Percentiles rank a stretch among this genome's conserved stretches.
Evolutionary conservation across 2,888 invertebrate genomes (phyloP).

Genomic region (Leptarthrus brevirostris): DNA sequence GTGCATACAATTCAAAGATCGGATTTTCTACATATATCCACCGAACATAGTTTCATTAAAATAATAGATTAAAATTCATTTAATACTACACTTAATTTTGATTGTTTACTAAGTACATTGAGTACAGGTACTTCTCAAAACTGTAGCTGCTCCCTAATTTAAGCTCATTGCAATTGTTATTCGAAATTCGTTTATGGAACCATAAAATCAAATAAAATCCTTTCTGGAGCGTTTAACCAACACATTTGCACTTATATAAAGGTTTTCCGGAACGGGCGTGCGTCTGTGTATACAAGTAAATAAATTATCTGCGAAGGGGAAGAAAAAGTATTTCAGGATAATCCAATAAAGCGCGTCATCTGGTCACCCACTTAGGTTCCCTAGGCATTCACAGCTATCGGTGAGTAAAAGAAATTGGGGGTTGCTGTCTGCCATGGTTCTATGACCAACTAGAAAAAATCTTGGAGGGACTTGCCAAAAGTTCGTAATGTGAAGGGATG

Average conservation of each 20-base stretch:
- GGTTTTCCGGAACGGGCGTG: conserved; percentile 51
- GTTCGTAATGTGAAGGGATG: background rate
- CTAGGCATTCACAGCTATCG: conserved; percentile 32
- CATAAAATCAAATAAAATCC: conserved; percentile 58
- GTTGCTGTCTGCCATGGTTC: background rate
- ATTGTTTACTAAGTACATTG: too few relatives aligned
- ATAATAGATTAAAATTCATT: too few relatives aligned
- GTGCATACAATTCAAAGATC: too few relatives aligned
- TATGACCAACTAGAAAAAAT: background rate
- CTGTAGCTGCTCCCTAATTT: background rate
- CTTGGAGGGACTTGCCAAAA: background rate
- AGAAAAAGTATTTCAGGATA: conserved; percentile 55
- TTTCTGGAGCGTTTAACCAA: conserved; percentile 54
- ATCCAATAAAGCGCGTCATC: conserved; percentile 64
- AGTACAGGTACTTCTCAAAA: too few relatives aligned
- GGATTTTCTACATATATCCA: too few relatives aligned
- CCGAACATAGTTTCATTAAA: too few relatives aligned
- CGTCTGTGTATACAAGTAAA: conserved; percentile 56
- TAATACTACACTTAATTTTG: too few relatives aligned
- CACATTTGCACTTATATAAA: conserved; percentile 53
- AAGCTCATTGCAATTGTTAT: conserved; percentile 19
- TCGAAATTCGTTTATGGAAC: conserved; percentile 56
- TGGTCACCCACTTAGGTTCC: conserved; percentile 66
- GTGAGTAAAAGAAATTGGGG: background rate
- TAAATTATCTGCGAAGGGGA: conserved; percentile 60